Percentiles rank a stretch among this genome's conserved stretches.
Evolutionary conservation across 2,888 invertebrate genomes (phyloP).

Genomic region (Hypomecis punctinalis): DNA sequence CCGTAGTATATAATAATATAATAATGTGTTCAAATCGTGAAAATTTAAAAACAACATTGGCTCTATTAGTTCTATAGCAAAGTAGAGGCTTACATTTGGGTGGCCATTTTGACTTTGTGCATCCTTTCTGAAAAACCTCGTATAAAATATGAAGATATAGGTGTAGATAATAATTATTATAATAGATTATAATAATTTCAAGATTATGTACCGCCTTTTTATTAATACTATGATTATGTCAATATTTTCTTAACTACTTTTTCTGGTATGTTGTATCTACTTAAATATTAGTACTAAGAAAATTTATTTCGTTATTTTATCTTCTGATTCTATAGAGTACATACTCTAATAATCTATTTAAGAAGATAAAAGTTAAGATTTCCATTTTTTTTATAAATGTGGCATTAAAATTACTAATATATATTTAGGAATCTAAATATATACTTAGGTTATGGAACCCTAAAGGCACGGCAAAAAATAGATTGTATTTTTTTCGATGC

Average conservation of each 20-base stretch:
- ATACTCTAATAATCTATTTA: not conserved
- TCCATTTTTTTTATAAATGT: not conserved
- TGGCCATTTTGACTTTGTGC: no score
- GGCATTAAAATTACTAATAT: slow-evolving; percentile 54
- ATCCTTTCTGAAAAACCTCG: no score
- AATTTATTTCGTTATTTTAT: no score
- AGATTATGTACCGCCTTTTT: slow-evolving; percentile 14
- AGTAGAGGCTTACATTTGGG: no score
- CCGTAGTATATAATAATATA: no score
- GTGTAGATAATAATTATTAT: not conserved
- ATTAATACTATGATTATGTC: not conserved
- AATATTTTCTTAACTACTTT: not conserved
- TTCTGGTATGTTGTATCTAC: no score
- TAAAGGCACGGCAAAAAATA: slow-evolving; percentile 28
- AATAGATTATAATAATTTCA: not conserved
- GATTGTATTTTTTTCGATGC: not conserved
- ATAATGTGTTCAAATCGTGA: no score
- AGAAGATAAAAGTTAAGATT: not conserved
- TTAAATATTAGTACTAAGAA: no score
- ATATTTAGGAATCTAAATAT: slow-evolving; percentile 74
- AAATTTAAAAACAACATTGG: no score
- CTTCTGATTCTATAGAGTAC: not conserved
- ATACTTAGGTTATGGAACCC: slow-evolving; percentile 66
- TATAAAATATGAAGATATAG: no score
- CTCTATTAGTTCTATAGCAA: no score